Percentiles rank a stretch among this genome's conserved stretches.
phyloP scores from a whole-genome alignment of 2,888 invertebrate genomes.

The Phlogophora meticulosa region DNA sequence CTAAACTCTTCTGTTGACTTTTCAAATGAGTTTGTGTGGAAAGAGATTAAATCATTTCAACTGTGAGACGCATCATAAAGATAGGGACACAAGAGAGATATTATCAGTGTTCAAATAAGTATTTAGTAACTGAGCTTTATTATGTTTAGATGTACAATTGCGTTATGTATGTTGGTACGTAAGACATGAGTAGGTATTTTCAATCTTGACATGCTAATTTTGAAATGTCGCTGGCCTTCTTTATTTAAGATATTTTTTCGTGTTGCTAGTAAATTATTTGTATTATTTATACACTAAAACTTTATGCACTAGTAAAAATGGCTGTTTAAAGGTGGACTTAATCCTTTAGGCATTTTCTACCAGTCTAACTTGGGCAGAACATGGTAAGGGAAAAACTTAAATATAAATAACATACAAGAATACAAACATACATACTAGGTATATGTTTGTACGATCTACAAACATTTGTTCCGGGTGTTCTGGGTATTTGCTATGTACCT shows the following conservation, averaged over 20 bases:
- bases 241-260: background rate
- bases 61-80: conserved; percentile 34
- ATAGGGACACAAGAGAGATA: conserved; percentile 37
- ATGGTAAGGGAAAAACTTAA: too few species aligned
- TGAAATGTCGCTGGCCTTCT: background rate
- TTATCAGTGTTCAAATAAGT: conserved; percentile 46
- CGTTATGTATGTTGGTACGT: background rate
- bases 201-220: background rate
- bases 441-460: too few species aligned
- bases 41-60: conserved; percentile 24
- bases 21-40: conserved; percentile 16
- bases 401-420: too few species aligned
- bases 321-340: too few species aligned
- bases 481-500: too few species aligned
- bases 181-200: background rate
- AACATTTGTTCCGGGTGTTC: too few species aligned
- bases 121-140: conserved; percentile 23
- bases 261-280: too few species aligned
- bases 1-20: conserved; percentile 30
- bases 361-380: too few species aligned
- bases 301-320: too few species aligned
- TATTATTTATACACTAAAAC: too few species aligned
- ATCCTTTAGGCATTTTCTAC: too few species aligned
- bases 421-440: too few species aligned
- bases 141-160: conserved; percentile 25